Percentiles rank a stretch among this genome's conserved stretches.
These are phyloP conservation scores for Nothocercus nigrocapillus DNA, from an alignment of 2,113 vertebrate species.

Conservation along the genomic window DNA sequence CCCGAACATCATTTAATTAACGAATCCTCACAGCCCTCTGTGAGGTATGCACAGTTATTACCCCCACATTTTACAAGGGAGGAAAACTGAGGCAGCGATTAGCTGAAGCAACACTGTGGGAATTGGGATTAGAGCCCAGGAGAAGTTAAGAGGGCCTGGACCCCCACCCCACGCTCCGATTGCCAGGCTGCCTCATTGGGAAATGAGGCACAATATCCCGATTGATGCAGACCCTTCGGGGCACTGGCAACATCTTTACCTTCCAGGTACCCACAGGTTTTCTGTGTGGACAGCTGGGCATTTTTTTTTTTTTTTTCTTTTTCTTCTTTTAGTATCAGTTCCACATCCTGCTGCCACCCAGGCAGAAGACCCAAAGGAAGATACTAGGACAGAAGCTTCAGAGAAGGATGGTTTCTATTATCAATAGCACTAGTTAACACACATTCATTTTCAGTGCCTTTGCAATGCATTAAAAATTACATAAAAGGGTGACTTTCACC, in stretches of 20 bases:
- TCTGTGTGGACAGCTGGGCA: neutral
- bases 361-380: neutral
- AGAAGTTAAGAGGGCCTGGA: neutral
- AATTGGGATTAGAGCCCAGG: slow-evolving; percentile 24
- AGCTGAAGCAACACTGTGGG: slow-evolving; percentile 68
- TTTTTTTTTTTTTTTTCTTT: neutral
- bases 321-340: neutral
- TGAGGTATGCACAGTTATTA: slow-evolving; percentile 64
- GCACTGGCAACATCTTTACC: neutral
- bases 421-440: neutral
- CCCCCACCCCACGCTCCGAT: rapidly evolving
- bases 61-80: slow-evolving; percentile 67
- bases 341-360: neutral
- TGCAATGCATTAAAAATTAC: neutral
- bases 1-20: slow-evolving; percentile 69
- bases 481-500: neutral
- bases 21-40: slow-evolving; percentile 65
- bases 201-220: rapidly evolving
- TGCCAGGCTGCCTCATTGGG: rapidly evolving
- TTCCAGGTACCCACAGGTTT: neutral
- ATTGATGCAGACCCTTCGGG: neutral
- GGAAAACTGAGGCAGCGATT: slow-evolving; percentile 67
- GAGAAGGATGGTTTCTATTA: rapidly evolving
- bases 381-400: neutral
- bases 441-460: neutral